Percentiles rank a stretch among this genome's conserved stretches.
phyloP scores from a whole-genome alignment of 2,797 vertebrate species.

The Emys orbicularis region DNA sequence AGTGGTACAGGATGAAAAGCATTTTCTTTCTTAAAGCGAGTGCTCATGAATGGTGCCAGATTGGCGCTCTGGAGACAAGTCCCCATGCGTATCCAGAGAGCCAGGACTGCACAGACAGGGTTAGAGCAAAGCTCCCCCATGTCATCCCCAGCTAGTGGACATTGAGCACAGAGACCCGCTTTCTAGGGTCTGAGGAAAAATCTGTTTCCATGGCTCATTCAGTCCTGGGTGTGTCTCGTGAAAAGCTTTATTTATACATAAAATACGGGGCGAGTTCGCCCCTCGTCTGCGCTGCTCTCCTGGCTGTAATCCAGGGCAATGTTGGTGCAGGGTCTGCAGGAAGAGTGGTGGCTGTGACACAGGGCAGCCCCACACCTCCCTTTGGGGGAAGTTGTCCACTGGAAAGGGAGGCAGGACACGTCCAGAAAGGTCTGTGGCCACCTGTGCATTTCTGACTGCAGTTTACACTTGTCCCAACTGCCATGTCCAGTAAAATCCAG shows the following conservation, averaged over 20 bases:
- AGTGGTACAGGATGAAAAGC: not conserved
- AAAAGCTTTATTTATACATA: not conserved
- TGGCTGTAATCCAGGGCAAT: not conserved
- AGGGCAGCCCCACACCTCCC: not conserved
- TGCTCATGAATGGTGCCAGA: fast-evolving
- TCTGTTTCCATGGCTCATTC: fast-evolving
- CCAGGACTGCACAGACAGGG: not conserved
- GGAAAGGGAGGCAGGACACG: not conserved
- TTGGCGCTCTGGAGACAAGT: not conserved
- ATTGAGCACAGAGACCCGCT: fast-evolving
- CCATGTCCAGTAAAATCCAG: not conserved
- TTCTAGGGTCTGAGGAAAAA: not conserved
- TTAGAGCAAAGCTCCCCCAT: fast-evolving
- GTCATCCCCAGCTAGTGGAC: not conserved
- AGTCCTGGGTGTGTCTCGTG: not conserved
- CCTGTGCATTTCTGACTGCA: not conserved
- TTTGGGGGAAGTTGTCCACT: not conserved
- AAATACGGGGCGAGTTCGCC: not conserved
- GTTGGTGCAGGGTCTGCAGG: too few relatives aligned
- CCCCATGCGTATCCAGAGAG: fast-evolving
- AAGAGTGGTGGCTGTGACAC: not conserved
- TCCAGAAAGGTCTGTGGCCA: not conserved
- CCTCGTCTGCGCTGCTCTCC: not conserved
- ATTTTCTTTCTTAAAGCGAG: not conserved
- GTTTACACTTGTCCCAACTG: not conserved